Base-by-base conservation (phyloP, 92 coral and sea anemone species). In the Porites evermanni region DNA sequence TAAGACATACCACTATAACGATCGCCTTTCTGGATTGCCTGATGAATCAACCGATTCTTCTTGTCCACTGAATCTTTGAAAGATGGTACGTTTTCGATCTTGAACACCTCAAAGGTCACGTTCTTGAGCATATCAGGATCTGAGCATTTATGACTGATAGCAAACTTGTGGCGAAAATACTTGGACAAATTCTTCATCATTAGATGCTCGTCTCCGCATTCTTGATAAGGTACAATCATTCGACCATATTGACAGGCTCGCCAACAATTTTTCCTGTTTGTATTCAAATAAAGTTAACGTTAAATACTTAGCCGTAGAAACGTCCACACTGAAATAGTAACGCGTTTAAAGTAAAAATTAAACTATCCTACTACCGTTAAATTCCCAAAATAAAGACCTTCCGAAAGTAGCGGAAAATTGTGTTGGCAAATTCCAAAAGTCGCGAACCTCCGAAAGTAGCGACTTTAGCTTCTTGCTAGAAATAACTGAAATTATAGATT, bases 131-230 rank as follows among this genome's bases (percentile, higher is more conserved):
- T 77, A 9, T 59, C 17, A 8, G 6, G 11, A 56, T 84, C 19
- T 12, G 88, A 53, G 3, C 0, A 23, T 64, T 32, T 74, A 5
- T 19, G 66, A 0, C 1, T 44, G 59, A n/a, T 52, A 44, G 64
- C 83, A 73, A 86, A 58, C 38, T 80, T 51, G 84, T 4, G 17
- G 4, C 89, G 89, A 58, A 80, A 79, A 69, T 78, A 79, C 53
- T 86, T 86, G 51, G 50, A 53, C 60, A 86, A 6, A 66, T 86
- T 86, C 51, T 70, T 78, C 2, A 70, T 77, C 89, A 86, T 86
- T 24, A 78, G 63, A 64, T 70, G 56, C 38, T 71, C 89, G 16
- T 78, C 78, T 23, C 84, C 79, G n/a, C 50, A 52, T 16, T 8
- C 23, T 29, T 68, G 83, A 17, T 68, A 38, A 9, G 89, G 89